Base-by-base conservation (phyloP, 2,888 invertebrate genomes). In the Hirtodrosophila trivittata region DNA sequence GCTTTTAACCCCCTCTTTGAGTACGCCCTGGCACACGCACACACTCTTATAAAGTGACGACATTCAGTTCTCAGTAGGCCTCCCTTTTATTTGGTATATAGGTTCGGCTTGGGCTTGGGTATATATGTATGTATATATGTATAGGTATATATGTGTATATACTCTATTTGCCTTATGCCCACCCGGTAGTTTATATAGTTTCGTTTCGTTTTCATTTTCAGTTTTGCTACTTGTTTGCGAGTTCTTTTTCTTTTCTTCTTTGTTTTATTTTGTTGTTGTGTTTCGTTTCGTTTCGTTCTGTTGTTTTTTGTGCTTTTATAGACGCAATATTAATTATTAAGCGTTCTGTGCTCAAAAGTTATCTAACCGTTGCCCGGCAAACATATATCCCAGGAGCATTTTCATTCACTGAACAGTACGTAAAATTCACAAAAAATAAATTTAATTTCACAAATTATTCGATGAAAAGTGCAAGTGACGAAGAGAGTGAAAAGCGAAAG, bases 311-410 rank as follows among this genome's bases (percentile, higher is more conserved):
- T 45, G 32, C 42, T 38, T 12, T 38, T 39, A 66, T 64, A 74
- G 80, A 5, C 77, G 68, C 75, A 77, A 69, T 83, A 81, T 84
- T 84, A 80, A 84, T 84, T 84, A 80, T 75, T 81, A 77, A 66
- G 63, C 72, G 66, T 55, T 46, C 60, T 65, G 38, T 54, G 73
- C 63, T 80, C 80, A 80, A 80, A 80, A 75, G 70, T 80, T 80
- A 81, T 75, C 73, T 81, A 80, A 80, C 84, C 84, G 81, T 81
- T 57, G 80, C 35, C 58, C 63, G 73, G 84, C 75, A 70, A 63
- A 66, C 75, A 75, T 52, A 75, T 52, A 37, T 14, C 46, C 33
- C 21, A 33, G 16, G 37, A 13, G 9, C 12, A 14, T 28, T 6
- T 30, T 21, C n/a, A 37, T 13, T 49, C 8, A n/a, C 16, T n/a